Conservation (phyloP, 2,113 vertebrate genomes). For the Plestiodon gilberti region DNA sequence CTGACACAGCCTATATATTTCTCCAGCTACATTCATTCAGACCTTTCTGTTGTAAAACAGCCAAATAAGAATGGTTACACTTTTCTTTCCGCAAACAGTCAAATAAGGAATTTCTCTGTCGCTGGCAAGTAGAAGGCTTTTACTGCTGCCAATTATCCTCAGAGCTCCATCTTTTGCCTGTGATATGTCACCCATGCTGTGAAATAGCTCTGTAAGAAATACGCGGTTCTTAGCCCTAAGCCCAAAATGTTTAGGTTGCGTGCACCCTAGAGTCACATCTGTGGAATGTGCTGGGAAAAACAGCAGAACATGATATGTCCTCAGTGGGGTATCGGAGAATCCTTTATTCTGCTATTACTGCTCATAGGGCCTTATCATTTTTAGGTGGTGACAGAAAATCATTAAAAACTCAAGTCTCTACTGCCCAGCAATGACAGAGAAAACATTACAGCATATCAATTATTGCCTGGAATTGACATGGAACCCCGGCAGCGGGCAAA, state of each 20-base stretch:
- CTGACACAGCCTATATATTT: conserved; percentile 32
- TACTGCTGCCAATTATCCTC: conserved; percentile 6
- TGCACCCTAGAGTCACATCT: conserved; percentile 49
- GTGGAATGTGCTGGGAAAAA: conserved; percentile 28
- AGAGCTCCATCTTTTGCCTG: neutral
- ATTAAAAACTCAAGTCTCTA: conserved; percentile 65
- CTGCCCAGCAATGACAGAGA: conserved; percentile 75
- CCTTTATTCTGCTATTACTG: conserved; percentile 69
- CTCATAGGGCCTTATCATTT: conserved; percentile 74
- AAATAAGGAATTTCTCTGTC: conserved; percentile 9
- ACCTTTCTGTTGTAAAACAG: neutral
- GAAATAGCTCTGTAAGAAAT: conserved; percentile 18
- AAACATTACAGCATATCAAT: conserved; percentile 60
- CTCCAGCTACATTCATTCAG: neutral
- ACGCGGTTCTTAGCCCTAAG: conserved; percentile 35
- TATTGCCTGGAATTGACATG: conserved; percentile 63
- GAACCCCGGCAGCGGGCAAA: conserved; percentile 60
- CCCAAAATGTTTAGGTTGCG: conserved; percentile 51
- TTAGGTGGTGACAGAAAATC: conserved; percentile 79
- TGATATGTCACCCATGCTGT: neutral
- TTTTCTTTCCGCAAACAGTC: conserved; percentile 30
- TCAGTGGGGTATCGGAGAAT: conserved; percentile 59
- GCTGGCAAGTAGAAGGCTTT: neutral
- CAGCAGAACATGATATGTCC: conserved; percentile 54
- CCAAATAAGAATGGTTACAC: neutral